Evolutionary conservation across 23 tunicate genomes (phyloP), one percentile per base, ranked within the genome.

Genomic region (Diplosoma virens): DNA sequence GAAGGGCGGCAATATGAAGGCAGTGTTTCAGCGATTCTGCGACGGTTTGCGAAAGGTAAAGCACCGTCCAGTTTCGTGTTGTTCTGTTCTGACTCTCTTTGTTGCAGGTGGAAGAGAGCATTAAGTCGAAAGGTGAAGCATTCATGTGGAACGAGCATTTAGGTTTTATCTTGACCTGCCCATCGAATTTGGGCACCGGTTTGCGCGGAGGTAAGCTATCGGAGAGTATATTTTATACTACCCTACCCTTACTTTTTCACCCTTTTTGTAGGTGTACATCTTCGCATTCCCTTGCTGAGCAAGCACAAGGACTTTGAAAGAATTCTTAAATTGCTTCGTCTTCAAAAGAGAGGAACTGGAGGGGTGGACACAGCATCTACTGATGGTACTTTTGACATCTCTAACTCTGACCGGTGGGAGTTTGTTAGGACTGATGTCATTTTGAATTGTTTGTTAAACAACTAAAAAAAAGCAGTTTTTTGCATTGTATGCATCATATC

Each of bases 351-450:
- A 23, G 93, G 93, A 24, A 86, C 93, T 4, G 93, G 93, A 1
- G 96, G 96, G 17, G 96, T 89, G 28, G 96, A 89, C 45, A 89
- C 96, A 14, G 96, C 96, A 1, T 89, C 96, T 20, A 78, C 78
- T 30, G 96, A 77, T 53, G 96, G 96, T 3, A 82, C 87, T 11
- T 89, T 89, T 59, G 96, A 89, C 32, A 89, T 89, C 59, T 79
- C 85, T 58, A 89, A 89, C 75, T 66, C 88, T 9, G 96, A 89
- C 84, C 75, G 97, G 93, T 86, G 25, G 25, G 14, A 56, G 22
- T 56, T n/a, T n/a, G n/a, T n/a, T n/a, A n/a, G n/a, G n/a, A n/a
- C n/a, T n/a, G n/a, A n/a, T n/a, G n/a, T n/a, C n/a, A n/a, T n/a
- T n/a, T n/a, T n/a, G n/a, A n/a, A n/a, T n/a, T n/a, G n/a, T n/a